phyloP scores from a whole-genome alignment of 1,140 invertebrate species.

The Drosophila busckii region DNA sequence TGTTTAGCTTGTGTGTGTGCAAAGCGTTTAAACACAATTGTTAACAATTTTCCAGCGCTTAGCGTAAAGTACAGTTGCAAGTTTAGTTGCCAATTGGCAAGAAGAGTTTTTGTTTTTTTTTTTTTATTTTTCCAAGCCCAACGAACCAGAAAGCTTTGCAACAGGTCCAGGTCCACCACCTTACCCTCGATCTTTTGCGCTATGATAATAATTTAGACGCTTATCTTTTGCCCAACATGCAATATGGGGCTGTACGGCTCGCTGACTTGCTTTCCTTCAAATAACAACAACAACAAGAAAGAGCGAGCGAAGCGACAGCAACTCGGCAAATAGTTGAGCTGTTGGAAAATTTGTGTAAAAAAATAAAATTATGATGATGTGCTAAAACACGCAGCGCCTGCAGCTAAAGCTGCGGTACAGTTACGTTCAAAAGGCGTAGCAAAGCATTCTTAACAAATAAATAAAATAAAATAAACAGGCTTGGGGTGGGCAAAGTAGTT shows the following conservation, averaged over 20 bases:
- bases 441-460: slow-evolving; percentile 39
- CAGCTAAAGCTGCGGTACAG: slow-evolving; percentile 54
- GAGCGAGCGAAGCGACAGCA: background rate
- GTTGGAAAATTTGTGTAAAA: slow-evolving; percentile 51
- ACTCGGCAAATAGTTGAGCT: slow-evolving; percentile 40
- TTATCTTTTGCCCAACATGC: slow-evolving; percentile 60
- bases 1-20: background rate
- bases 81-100: slow-evolving; percentile 12
- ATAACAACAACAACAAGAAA: too few species aligned
- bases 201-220: slow-evolving; percentile 72
- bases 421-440: slow-evolving; percentile 49
- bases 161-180: slow-evolving; percentile 16
- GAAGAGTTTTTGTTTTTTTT: slow-evolving; percentile 17
- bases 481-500: background rate
- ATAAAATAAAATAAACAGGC: slow-evolving; percentile 13
- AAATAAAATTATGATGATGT: too few species aligned
- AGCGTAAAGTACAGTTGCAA: slow-evolving; percentile 38
- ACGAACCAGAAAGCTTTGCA: slow-evolving; percentile 58
- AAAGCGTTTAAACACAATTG: slow-evolving; percentile 28
- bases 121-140: slow-evolving; percentile 43
- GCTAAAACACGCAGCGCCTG: slow-evolving; percentile 51
- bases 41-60: slow-evolving; percentile 36
- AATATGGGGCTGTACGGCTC: slow-evolving; percentile 55
- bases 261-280: slow-evolving; percentile 19
- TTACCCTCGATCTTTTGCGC: slow-evolving; percentile 30